Percentiles rank a stretch among this genome's conserved stretches.
These are phyloP conservation scores for Rhea pennata DNA, from an alignment of 2,113 vertebrate genomes.

Conservation along the genomic window DNA sequence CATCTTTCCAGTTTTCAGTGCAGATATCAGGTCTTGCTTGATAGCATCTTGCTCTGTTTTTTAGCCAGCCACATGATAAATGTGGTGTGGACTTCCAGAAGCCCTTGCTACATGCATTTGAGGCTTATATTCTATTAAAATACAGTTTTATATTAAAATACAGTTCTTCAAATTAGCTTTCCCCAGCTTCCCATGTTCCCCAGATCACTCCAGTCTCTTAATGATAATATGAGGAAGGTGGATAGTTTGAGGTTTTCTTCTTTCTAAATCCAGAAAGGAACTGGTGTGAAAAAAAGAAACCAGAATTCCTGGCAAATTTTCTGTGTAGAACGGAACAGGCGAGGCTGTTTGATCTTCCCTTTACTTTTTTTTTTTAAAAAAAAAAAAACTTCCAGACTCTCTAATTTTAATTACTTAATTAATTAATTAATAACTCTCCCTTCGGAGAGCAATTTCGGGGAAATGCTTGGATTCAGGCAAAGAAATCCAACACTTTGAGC, in stretches of 20 bases:
- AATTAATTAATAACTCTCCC: background rate
- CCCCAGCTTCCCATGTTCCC: too few species aligned
- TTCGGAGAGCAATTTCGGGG: background rate
- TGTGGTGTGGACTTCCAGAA: background rate
- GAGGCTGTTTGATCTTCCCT: background rate
- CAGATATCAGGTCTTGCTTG: accelerated
- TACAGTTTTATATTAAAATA: too few species aligned
- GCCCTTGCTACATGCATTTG: background rate
- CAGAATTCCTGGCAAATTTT: background rate
- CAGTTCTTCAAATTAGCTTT: too few species aligned
- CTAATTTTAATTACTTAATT: background rate
- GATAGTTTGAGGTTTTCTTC: background rate
- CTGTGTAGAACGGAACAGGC: background rate
- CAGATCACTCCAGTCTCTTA: background rate
- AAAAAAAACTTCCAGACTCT: background rate
- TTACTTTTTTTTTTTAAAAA: too few species aligned
- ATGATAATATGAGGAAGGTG: background rate
- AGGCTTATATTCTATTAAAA: too few species aligned
- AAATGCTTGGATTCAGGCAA: background rate
- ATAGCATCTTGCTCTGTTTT: background rate
- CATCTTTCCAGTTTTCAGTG: background rate
- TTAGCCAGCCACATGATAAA: background rate
- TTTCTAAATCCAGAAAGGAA: background rate
- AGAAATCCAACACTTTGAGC: background rate
- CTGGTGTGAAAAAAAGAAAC: background rate